A percentile compares a stretch with the other conserved stretches of the same genome.
phyloP scores from a whole-genome alignment of 2,113 vertebrate species.

The Equus quagga region DNA sequence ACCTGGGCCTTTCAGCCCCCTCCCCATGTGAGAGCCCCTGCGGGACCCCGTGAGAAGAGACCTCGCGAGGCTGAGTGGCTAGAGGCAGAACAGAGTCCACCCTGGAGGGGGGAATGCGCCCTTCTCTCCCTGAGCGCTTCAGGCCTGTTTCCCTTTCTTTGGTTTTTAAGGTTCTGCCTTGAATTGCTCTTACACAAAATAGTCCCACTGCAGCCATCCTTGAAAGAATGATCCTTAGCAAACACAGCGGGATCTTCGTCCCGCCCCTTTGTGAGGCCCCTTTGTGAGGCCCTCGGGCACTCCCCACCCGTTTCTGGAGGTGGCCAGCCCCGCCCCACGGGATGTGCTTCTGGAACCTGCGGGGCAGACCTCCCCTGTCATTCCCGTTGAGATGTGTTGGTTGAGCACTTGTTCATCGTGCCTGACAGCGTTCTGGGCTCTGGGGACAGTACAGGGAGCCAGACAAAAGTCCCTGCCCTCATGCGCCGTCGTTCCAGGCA shows the following conservation, averaged over 20 bases:
- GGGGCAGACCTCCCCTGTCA: not conserved
- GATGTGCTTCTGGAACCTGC: not conserved
- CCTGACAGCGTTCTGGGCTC: not conserved
- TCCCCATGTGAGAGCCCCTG: not conserved
- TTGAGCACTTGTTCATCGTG: not conserved
- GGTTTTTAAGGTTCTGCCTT: not conserved
- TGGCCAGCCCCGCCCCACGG: not conserved
- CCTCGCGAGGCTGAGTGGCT: not conserved
- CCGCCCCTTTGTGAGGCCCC: not conserved
- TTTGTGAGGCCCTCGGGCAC: not conserved
- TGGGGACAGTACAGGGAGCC: not conserved
- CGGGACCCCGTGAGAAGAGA: too few species aligned
- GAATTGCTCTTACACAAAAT: not conserved
- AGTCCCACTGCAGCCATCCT: not conserved
- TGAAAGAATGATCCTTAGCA: not conserved
- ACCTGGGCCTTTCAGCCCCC: not conserved
- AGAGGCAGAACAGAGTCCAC: not conserved
- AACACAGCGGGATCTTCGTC: not conserved
- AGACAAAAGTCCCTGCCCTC: not conserved
- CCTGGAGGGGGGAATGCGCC: too few species aligned
- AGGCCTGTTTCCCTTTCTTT: not conserved
- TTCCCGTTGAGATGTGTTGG: not conserved
- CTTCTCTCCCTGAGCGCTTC: not conserved
- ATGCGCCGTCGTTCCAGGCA: not conserved
- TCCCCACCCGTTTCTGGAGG: not conserved